phyloP scores from a whole-genome alignment of 2,797 vertebrate species.

The Valencia hispanica region DNA sequence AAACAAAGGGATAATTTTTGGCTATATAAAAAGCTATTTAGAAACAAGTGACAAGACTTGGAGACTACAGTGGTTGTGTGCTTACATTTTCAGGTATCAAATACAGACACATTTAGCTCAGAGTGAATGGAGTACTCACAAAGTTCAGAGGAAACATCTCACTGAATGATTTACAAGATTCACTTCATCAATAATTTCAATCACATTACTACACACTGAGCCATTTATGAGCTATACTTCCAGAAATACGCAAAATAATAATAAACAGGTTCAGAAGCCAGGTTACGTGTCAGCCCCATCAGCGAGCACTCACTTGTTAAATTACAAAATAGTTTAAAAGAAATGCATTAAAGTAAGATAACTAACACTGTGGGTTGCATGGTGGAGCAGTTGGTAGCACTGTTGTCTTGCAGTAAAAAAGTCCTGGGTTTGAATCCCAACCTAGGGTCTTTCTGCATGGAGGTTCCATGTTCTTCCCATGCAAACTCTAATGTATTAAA shows the following conservation, averaged over 20 bases:
- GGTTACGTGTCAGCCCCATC: constrained; percentile 37
- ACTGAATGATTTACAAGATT: constrained; percentile 80
- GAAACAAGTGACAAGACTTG: constrained; percentile 80
- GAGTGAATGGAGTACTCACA: constrained; percentile 75
- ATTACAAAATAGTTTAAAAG: background rate
- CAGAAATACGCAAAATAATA: constrained; percentile 70
- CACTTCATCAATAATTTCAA: constrained; percentile 79
- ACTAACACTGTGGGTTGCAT: background rate
- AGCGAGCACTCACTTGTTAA: constrained; percentile 4
- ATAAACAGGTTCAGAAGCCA: constrained; percentile 50
- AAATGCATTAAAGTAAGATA: background rate
- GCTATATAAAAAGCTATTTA: constrained; percentile 85
- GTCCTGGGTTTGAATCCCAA: background rate
- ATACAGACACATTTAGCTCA: constrained; percentile 75
- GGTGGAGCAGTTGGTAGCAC: background rate
- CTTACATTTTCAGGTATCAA: constrained; percentile 77
- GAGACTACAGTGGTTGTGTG: constrained; percentile 76
- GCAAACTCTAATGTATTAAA: background rate
- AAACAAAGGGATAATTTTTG: constrained; percentile 79
- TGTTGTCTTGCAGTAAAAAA: background rate
- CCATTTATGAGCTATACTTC: constrained; percentile 77
- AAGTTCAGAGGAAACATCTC: constrained; percentile 74
- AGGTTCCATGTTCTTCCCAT: background rate
- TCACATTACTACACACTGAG: constrained; percentile 81
- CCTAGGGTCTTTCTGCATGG: background rate